Conservation (phyloP, 1,140 invertebrate species). For the Drosophila parvula region DNA sequence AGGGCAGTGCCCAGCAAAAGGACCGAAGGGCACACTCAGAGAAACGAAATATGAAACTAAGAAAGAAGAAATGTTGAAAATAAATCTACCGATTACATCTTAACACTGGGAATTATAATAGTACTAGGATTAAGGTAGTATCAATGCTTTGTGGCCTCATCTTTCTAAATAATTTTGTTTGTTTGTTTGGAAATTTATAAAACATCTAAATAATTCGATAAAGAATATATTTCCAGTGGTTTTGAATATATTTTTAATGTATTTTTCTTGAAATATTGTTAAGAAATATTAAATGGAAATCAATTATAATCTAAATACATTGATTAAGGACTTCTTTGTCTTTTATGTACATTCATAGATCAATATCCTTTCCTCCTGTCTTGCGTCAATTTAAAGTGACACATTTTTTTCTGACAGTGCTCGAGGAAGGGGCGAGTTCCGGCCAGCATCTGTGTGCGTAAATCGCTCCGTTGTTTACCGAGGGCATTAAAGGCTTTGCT, state of each 20-base stretch:
- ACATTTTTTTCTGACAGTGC: slow-evolving; percentile 13
- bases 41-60: neutral
- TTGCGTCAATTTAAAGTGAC: neutral
- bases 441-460: slow-evolving; percentile 60
- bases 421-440: slow-evolving; percentile 2
- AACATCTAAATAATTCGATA: no score
- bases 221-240: no score
- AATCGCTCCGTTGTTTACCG: slow-evolving; percentile 73
- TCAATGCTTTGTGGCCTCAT: no score
- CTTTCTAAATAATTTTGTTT: no score
- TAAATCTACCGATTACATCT: neutral
- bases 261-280: no score
- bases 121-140: no score
- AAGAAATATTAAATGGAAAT: neutral
- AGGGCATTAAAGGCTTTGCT: slow-evolving; percentile 73
- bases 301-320: neutral
- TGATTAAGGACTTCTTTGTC: neutral
- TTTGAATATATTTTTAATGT: no score
- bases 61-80: neutral
- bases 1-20: slow-evolving; percentile 8
- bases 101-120: no score
- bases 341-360: no score
- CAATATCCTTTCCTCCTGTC: no score
- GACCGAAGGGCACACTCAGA: slow-evolving; percentile 4
- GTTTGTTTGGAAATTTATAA: no score